Evolutionary conservation across 2,888 invertebrate species (phyloP), one percentile per base, ranked within the genome.

Genomic region (Drosophila pseudotakahashii): DNA sequence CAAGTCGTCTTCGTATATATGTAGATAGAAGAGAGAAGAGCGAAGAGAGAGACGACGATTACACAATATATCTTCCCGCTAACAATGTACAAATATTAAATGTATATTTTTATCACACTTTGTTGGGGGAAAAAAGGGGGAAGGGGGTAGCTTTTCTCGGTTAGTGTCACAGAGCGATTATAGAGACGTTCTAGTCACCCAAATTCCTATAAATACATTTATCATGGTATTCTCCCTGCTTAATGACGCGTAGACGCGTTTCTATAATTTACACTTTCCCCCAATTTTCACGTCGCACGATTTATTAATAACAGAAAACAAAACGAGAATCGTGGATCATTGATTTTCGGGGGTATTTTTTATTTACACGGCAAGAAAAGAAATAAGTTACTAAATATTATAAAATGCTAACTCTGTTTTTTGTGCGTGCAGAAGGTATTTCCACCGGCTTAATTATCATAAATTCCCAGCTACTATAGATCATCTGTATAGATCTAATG

Each of bases 161-260:
- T 89, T 87, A 85, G 81, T 89, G 83, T 89, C 89, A 89, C 81
- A 85, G 75, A 78, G 78, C 79, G 77, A 81, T 90, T 87, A 89
- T 88, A 81, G 77, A 76, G 83, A 75, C 79, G 89, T 77, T 81
- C 80, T 66, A 83, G 81, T 88, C 81, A 83, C 80, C 80, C 79
- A 77, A 76, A 76, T 88, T 68, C 59, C 86, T 90, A 90, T 78
- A 87, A 90, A 90, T 90, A 90, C 78, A 85, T 79, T 79, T 82
- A 85, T 82, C 81, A 85, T 79, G 78, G 81, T 82, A 88, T 83
- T 88, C 90, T 86, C 77, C 84, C 88, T 70, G 76, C 76, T 84
- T 86, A 89, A 89, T 89, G 89, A 89, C 81, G 84, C 82, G 81
- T 77, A 76, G 79, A 81, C 76, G 66, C 80, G 67, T 63, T 80